A percentile compares a stretch with the other conserved stretches of the same genome.
Conservation (phyloP, 30 jellyfish, hydroid and myxozoan genomes). For the Rhopilema esculentum region DNA sequence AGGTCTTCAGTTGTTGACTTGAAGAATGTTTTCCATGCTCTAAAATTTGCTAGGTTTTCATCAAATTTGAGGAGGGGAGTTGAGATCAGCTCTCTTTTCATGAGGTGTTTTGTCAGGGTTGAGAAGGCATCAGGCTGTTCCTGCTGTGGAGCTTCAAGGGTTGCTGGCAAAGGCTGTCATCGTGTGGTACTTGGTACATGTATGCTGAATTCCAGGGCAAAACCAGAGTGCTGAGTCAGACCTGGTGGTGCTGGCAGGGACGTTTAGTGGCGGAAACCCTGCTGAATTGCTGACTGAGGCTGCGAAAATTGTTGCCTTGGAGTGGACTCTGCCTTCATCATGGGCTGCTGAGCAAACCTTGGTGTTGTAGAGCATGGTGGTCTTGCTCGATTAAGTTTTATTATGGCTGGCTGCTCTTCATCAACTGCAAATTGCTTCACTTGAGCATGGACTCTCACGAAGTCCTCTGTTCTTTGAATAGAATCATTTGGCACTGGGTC, state of each 20-base stretch:
- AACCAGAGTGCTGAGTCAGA: slow-evolving; percentile 1
- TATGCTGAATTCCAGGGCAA: neutral
- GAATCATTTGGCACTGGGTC: slow-evolving; percentile 9
- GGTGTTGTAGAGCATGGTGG: no score
- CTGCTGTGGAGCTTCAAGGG: neutral
- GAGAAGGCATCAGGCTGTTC: no score
- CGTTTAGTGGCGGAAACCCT: no score
- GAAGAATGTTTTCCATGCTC: slow-evolving; percentile 48
- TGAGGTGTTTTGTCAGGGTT: slow-evolving; percentile 36
- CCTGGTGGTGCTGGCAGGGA: slow-evolving; percentile 4
- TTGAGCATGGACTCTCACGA: neutral
- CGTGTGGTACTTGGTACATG: neutral
- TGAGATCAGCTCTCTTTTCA: slow-evolving; percentile 33
- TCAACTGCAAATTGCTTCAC: neutral
- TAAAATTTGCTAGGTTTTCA: slow-evolving; percentile 34
- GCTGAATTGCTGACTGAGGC: no score
- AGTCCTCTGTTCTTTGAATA: slow-evolving; percentile 15
- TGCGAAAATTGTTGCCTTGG: no score
- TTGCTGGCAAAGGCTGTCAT: neutral
- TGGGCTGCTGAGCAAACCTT: slow-evolving; percentile 16
- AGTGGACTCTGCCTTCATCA: no score
- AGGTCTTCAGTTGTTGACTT: slow-evolving; percentile 34
- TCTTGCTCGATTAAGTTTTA: no score
- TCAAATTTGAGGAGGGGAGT: slow-evolving; percentile 33
- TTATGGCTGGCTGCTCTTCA: no score